Conservation (phyloP, 2,888 invertebrate genomes). For the Eudemis profundana region DNA sequence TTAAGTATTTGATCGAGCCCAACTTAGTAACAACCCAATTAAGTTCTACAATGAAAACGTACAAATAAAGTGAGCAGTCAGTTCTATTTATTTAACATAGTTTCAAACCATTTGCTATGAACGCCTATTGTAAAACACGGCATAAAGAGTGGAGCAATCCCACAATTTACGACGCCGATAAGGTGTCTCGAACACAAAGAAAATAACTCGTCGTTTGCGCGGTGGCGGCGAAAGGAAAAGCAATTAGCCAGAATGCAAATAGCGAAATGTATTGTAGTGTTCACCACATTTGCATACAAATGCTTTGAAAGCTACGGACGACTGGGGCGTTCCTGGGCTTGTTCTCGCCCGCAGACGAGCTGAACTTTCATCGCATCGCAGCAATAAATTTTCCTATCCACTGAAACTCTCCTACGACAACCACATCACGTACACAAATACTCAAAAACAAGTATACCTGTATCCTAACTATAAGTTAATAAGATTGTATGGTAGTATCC, state of each 20-base stretch:
- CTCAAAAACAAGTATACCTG: neutral
- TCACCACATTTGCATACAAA: slow-evolving; percentile 74
- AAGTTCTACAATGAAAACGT: slow-evolving; percentile 11
- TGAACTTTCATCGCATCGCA: slow-evolving; percentile 13
- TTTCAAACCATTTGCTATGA: slow-evolving; percentile 12
- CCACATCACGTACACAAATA: neutral
- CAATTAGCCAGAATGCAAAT: slow-evolving; percentile 81
- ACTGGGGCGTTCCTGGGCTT: slow-evolving; percentile 61
- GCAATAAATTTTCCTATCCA: slow-evolving; percentile 1
- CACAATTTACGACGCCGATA: slow-evolving; percentile 59
- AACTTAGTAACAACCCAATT: slow-evolving; percentile 9
- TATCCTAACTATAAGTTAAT: neutral
- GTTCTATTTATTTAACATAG: slow-evolving; percentile 10
- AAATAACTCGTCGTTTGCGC: slow-evolving; percentile 67
- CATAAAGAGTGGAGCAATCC: slow-evolving; percentile 38
- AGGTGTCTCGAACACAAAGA: slow-evolving; percentile 65
- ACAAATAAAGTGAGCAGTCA: slow-evolving; percentile 11
- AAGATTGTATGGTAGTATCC: no score
- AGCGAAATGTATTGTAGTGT: slow-evolving; percentile 75
- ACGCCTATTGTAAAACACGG: slow-evolving; percentile 17
- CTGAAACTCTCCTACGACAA: neutral
- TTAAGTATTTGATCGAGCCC: neutral
- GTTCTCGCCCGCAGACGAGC: slow-evolving; percentile 36
- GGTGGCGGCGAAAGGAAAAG: slow-evolving; percentile 73
- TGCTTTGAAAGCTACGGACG: slow-evolving; percentile 59